Base-by-base conservation (phyloP, 2,888 invertebrate species). In the Protonemura montana region DNA sequence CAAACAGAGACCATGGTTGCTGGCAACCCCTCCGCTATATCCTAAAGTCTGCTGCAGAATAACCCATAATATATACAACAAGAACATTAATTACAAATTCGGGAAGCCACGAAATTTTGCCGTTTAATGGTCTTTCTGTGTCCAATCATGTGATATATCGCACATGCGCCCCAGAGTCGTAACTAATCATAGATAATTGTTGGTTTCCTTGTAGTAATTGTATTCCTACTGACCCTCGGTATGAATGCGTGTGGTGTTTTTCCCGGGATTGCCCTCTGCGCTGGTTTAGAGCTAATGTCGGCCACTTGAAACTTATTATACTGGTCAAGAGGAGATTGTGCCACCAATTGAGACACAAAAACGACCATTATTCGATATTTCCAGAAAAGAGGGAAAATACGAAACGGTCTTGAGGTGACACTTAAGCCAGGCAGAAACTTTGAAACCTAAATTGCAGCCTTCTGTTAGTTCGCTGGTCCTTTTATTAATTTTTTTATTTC, bases 11-110 rank as follows among this genome's bases (percentile, higher is more conserved):
- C 59, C 59, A 59, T 21, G 16, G 59, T 59, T 21, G 13, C 59
- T 21, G 59, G 16, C 21, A 29, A 29, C 81, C 81, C 27, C 80
- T 1, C 29, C 81, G 28, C n/a, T n/a, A n/a, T n/a, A 27, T 10
- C 29, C 84, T 27, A 59, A 26, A 59, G 59, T 30, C 76, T 28
- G n/a, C 83, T 25, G 21, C 26, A 84, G 84, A 76, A 84, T 84
- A 59, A 84, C 84, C 84, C 84, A 84, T 84, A 84, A 59, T 30
- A 81, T 30, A 81, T 59, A 84, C 76, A 85, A 59, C 78, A 82
- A 42, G 35, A 82, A 85, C 77, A 85, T 85, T 87, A 87, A 87
- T 87, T 87, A 87, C 87, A 87, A 87, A 87, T 87, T 87, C 85
- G 85, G 85, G 78, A 76, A 83, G 82, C 78, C 85, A 81, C 85